Conservation (phyloP, 2,113 vertebrate genomes). For the Budorcas taxicolor region DNA sequence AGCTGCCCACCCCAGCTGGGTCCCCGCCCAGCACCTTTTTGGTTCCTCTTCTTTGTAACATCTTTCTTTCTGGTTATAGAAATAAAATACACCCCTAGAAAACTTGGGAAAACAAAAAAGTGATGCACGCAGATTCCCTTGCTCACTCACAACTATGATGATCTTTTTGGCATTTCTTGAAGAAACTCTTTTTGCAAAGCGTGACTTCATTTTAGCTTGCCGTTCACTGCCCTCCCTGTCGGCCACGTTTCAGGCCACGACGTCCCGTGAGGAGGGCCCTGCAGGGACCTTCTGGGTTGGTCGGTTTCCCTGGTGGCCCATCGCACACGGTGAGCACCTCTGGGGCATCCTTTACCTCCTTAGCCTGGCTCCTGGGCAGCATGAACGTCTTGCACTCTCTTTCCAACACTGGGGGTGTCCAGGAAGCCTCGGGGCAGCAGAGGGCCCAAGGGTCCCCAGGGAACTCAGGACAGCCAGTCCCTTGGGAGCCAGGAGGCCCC, state of each 20-base stretch:
- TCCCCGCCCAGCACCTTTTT: neutral
- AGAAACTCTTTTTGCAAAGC: neutral
- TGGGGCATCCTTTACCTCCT: no score
- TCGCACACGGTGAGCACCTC: neutral
- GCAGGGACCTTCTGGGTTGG: neutral
- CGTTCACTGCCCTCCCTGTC: rapidly evolving
- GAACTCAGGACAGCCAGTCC: neutral
- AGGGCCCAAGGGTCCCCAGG: neutral
- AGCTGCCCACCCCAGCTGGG: neutral
- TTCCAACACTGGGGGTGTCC: rapidly evolving
- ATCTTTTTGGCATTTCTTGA: neutral
- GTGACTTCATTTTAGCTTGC: neutral
- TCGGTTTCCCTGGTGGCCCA: neutral
- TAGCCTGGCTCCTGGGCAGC: neutral
- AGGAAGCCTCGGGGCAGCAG: neutral
- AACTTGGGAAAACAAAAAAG: neutral
- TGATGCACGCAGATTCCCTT: rapidly evolving
- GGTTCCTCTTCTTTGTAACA: neutral
- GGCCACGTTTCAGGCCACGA: rapidly evolving
- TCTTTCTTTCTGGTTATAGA: neutral
- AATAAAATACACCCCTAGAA: neutral
- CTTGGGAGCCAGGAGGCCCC: neutral
- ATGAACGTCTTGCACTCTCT: neutral
- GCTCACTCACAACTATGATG: neutral
- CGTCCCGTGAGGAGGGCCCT: rapidly evolving